phyloP scores from a whole-genome alignment of 2,797 vertebrate species.

The Lepidocolaptes lacrymiger region DNA sequence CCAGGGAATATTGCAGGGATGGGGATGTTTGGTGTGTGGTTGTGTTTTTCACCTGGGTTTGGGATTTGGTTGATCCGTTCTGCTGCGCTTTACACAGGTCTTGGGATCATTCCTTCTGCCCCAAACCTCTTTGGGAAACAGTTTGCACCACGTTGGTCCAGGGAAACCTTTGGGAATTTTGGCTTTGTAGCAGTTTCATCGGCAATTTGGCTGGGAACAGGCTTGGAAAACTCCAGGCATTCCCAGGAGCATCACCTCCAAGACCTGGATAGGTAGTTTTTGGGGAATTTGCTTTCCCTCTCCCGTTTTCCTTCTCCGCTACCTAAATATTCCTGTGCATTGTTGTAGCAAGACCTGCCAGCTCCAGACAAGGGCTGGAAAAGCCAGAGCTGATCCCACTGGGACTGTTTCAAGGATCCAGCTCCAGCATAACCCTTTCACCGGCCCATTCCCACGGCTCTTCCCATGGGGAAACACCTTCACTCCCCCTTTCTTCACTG shows the following conservation, averaged over 20 bases:
- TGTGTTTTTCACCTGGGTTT: neutral
- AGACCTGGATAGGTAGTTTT: neutral
- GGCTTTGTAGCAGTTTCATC: neutral
- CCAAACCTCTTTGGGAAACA: neutral
- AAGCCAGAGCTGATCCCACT: neutral
- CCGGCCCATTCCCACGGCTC: neutral
- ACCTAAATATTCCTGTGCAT: fast-evolving
- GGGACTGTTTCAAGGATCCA: neutral
- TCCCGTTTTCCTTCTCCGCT: neutral
- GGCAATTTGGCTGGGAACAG: fast-evolving
- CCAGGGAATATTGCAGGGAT: fast-evolving
- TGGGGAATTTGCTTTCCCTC: fast-evolving
- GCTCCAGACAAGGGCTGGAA: neutral
- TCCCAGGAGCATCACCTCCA: neutral
- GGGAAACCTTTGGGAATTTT: neutral
- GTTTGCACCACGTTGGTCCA: fast-evolving
- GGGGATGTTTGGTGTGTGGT: neutral
- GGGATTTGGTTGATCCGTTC: neutral
- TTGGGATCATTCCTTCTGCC: neutral
- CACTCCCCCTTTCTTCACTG: fast-evolving
- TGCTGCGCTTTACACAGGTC: fast-evolving
- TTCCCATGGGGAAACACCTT: neutral
- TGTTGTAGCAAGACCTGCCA: fast-evolving
- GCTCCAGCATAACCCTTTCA: neutral
- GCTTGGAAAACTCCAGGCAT: neutral